Percentiles rank a stretch among this genome's conserved stretches.
Conservation (phyloP, 2,113 vertebrate genomes). For the Anhinga rufa region DNA sequence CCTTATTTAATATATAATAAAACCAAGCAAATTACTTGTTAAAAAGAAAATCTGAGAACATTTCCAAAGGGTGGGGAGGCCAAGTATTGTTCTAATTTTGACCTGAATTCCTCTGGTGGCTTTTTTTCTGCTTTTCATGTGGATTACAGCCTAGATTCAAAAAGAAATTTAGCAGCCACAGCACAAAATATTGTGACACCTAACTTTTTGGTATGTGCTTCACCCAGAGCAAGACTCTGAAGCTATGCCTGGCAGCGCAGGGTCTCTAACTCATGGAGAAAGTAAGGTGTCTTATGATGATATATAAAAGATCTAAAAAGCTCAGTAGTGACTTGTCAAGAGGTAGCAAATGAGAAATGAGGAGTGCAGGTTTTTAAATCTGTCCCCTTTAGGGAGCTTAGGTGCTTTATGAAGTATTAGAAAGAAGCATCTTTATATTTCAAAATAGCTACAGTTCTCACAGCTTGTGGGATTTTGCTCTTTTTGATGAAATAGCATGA, state of each 20-base stretch:
- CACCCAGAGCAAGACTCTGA: neutral
- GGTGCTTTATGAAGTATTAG: neutral
- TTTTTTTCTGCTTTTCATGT: neutral
- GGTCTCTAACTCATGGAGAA: neutral
- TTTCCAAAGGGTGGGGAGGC: neutral
- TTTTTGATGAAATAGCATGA: neutral
- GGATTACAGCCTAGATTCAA: neutral
- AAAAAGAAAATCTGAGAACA: neutral
- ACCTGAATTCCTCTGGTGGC: neutral
- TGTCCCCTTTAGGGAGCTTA: conserved; percentile 17
- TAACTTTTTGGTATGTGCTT: neutral
- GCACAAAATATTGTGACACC: neutral
- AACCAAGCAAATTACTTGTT: neutral
- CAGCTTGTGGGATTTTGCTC: neutral
- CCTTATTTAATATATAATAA: neutral
- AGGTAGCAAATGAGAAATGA: conserved; percentile 18
- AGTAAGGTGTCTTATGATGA: neutral
- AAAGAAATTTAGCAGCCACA: neutral
- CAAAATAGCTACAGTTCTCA: neutral
- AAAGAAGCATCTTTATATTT: conserved; percentile 10
- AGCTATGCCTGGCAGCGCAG: neutral
- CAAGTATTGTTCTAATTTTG: neutral
- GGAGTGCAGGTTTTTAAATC: neutral
- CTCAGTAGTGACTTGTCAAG: neutral
- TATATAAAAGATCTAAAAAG: neutral